These are phyloP conservation scores for Microplitis demolitor DNA, from an alignment of 1,140 invertebrate species.

Conservation along the genomic window DNA sequence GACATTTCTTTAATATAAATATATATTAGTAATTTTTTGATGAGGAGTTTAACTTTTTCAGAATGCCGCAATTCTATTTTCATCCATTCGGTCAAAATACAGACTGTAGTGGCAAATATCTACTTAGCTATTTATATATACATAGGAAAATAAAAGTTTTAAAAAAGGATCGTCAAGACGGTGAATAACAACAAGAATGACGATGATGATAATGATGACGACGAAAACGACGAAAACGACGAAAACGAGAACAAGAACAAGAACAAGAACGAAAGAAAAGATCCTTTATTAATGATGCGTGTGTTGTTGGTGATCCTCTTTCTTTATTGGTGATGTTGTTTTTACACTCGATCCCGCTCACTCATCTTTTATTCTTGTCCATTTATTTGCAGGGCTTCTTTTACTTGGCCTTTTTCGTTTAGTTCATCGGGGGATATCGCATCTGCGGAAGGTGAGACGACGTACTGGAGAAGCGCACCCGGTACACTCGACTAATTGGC, in stretches of 20 bases:
- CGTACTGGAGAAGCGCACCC: conserved; percentile 50
- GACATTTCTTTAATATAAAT: too few species aligned
- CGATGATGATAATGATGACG: background rate
- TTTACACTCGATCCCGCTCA: background rate
- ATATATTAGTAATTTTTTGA: too few species aligned
- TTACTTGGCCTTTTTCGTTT: conserved; percentile 10
- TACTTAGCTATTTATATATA: too few species aligned
- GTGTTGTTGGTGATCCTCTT: background rate
- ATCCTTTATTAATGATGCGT: conserved; percentile 9
- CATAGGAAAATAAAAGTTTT: too few species aligned
- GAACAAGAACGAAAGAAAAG: background rate
- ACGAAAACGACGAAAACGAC: background rate
- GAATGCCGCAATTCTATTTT: too few species aligned
- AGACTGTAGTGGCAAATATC: too few species aligned
- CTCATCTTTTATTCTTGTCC: background rate
- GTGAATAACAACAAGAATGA: too few species aligned
- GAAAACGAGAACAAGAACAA: background rate
- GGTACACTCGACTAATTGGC: conserved; percentile 53
- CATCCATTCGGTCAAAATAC: too few species aligned
- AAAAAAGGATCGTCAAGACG: too few species aligned
- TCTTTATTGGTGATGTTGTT: background rate
- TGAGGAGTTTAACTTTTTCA: too few species aligned
- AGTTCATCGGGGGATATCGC: conserved; percentile 39
- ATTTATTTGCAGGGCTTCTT: background rate
- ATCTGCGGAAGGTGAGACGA: conserved; percentile 48